These are phyloP conservation scores for Megastigmus dorsalis DNA, from an alignment of 2,888 invertebrate species.

Conservation along the genomic window DNA sequence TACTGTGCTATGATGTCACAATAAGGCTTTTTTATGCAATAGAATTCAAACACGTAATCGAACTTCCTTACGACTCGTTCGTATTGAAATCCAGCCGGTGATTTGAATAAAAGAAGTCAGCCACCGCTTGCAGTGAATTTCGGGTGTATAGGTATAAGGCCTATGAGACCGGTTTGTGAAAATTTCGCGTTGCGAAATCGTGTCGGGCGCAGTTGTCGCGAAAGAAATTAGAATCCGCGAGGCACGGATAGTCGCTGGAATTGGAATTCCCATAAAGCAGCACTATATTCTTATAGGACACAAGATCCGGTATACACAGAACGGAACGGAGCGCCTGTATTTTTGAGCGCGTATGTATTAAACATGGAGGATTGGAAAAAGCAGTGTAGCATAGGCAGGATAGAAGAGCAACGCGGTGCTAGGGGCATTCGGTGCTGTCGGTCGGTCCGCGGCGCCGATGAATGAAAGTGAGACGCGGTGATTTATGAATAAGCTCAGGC, in stretches of 20 bases:
- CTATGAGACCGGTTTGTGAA: background rate
- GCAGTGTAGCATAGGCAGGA: too few relatives aligned
- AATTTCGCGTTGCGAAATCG: slow-evolving; percentile 16
- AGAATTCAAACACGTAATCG: too few relatives aligned
- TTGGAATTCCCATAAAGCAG: too few relatives aligned
- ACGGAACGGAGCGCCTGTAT: background rate
- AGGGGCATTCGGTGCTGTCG: slow-evolving; percentile 9
- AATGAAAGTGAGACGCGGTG: slow-evolving; percentile 61
- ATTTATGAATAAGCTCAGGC: slow-evolving; percentile 59
- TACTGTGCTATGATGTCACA: too few relatives aligned
- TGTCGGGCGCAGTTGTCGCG: background rate
- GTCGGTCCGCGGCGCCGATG: slow-evolving; percentile 30
- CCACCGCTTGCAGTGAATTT: too few relatives aligned
- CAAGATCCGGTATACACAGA: slow-evolving; percentile 2
- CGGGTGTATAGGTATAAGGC: too few relatives aligned
- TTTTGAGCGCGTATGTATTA: background rate
- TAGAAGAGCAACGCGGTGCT: background rate
- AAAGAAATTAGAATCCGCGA: slow-evolving; percentile 30
- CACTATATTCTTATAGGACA: too few relatives aligned
- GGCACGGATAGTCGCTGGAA: too few relatives aligned
- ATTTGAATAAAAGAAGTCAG: slow-evolving; percentile 20
- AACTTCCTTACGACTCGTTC: too few relatives aligned
- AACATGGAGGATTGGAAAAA: slow-evolving; percentile 6
- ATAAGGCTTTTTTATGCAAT: too few relatives aligned
- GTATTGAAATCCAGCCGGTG: too few relatives aligned